Conservation (phyloP, 2,888 invertebrate genomes). For the Hirtodrosophila confusa region DNA sequence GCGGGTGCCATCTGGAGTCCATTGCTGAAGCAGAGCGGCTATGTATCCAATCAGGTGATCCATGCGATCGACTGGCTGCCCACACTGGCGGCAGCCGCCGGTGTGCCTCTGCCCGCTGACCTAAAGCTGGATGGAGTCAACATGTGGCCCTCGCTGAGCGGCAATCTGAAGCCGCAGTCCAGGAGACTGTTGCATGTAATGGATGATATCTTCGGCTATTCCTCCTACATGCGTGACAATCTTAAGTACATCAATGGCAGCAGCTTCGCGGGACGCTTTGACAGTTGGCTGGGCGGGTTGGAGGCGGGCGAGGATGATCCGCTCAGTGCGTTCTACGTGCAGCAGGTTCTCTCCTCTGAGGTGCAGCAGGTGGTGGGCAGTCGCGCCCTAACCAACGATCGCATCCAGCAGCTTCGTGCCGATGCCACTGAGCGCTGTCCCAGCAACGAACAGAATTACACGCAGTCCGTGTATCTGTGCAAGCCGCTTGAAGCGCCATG, state of each 20-base stretch:
- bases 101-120: slow-evolving; percentile 58
- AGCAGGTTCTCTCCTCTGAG: slow-evolving; percentile 71
- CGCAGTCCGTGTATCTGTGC: slow-evolving; percentile 65
- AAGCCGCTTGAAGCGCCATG: slow-evolving; percentile 83
- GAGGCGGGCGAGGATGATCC: slow-evolving; percentile 67
- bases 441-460: slow-evolving; percentile 31
- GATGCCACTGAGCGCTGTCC: slow-evolving; percentile 76
- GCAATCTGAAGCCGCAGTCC: slow-evolving; percentile 78
- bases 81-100: slow-evolving; percentile 86
- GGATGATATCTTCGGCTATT: slow-evolving; percentile 86
- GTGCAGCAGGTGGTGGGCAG: slow-evolving; percentile 63
- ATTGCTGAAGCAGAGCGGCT: slow-evolving; percentile 84
- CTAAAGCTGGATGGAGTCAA: slow-evolving; percentile 87
- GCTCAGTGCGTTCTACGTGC: slow-evolving; percentile 62
- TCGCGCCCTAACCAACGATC: slow-evolving; percentile 38
- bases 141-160: slow-evolving; percentile 88
- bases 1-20: slow-evolving; percentile 92
- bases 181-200: slow-evolving; percentile 87
- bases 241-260: slow-evolving; percentile 82
- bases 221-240: slow-evolving; percentile 75
- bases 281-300: slow-evolving; percentile 79
- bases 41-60: slow-evolving; percentile 88
- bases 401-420: slow-evolving; percentile 65
- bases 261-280: slow-evolving; percentile 65
- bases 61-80: slow-evolving; percentile 95